Evolutionary conservation across 1,140 invertebrate genomes (phyloP), one percentile per base, ranked within the genome.

Genomic region (Drosophila malerkotliana): DNA sequence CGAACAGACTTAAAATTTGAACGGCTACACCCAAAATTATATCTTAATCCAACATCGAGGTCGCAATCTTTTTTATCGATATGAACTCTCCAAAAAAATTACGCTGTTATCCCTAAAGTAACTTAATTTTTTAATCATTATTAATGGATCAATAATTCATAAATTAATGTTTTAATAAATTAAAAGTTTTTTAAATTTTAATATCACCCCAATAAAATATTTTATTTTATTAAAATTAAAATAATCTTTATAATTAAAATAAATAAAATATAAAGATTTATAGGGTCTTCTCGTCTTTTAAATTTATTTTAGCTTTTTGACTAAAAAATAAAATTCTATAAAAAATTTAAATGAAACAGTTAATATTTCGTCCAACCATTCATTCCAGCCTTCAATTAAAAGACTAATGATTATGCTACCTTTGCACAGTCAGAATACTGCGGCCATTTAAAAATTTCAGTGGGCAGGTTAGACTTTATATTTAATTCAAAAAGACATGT

Each of bases 1-100:
- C 94, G 95, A 96, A 95, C 95, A 96, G 94, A 95, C 94, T 93
- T 93, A 94, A 93, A 92, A 85, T 90, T 92, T 93, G 92, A 94
- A 92, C 92, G 92, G 91, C 93, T 95, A 74, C 93, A 93, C 92
- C 92, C 59, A 92, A 93, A 92, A 92, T 90, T 94, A 93, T 91
- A 93, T 93, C 92, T 94, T 95, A 95, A 95, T 95, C 94, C 94
- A 95, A 96, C 95, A 96, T 96, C 95, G 95, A 96, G 94, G 95
- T 96, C 93, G 93, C 93, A 95, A 95, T 92, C 94, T 93, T 93
- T 94, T 78, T 78, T 78, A 76, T 76, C 66, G 76, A 78, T 78
- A 78, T 51, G 76, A 79, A 76, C 73, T 78, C 72, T 78, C 72
- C 57, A 76, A 72, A 76, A 79, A 76, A 79, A 79, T 76, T 79